phyloP scores from a whole-genome alignment of 2,113 vertebrate genomes.

The Caloenas nicobarica region DNA sequence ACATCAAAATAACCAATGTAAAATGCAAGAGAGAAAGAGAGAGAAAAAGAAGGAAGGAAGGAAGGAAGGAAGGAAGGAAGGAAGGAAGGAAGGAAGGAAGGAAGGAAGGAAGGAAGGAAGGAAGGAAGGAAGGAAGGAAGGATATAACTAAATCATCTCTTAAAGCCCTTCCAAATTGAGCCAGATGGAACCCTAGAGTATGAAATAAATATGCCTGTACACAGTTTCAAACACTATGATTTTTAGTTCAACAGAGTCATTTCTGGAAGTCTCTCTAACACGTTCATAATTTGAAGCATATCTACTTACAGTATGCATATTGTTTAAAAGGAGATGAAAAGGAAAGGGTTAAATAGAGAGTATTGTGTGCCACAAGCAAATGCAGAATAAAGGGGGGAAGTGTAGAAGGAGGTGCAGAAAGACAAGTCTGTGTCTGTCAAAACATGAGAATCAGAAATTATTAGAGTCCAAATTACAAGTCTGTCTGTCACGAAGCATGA shows the following conservation, averaged over 20 bases:
- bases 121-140: background rate
- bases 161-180: background rate
- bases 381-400: constrained; percentile 40
- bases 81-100: background rate
- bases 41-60: no score
- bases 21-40: background rate
- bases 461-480: constrained; percentile 70
- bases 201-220: background rate
- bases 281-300: background rate
- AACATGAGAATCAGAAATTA: constrained; percentile 67
- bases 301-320: background rate
- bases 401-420: constrained; percentile 57
- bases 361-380: constrained; percentile 30
- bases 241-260: background rate
- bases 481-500: constrained; percentile 66
- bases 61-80: no score
- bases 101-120: background rate
- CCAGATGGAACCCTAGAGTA: background rate
- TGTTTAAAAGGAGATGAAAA: background rate
- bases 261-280: background rate
- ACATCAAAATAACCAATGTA: background rate
- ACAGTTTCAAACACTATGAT: background rate
- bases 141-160: background rate
- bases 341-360: constrained; percentile 45
- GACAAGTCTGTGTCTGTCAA: constrained; percentile 62